Percentiles rank a stretch among this genome's conserved stretches.
These are phyloP conservation scores for Numenius arquata DNA, from an alignment of 2,113 vertebrate genomes.

Conservation along the genomic window DNA sequence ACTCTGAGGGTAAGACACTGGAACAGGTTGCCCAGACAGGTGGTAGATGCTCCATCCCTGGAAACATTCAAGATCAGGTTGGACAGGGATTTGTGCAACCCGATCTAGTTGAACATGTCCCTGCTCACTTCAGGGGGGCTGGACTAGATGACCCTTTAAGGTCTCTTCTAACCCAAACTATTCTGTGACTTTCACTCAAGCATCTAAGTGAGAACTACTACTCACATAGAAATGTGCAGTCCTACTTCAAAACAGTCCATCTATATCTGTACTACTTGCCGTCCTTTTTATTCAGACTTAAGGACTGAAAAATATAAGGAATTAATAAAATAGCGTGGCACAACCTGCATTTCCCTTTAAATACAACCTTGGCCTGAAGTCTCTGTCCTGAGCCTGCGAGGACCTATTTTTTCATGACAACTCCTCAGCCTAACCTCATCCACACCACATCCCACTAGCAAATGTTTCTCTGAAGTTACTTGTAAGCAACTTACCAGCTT, in stretches of 20 bases:
- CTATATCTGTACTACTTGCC: neutral
- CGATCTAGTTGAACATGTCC: neutral
- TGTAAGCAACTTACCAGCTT: neutral
- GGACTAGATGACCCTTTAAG: neutral
- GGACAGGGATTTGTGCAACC: neutral
- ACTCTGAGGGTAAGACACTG: neutral
- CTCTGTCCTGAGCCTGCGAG: neutral
- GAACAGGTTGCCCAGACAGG: neutral
- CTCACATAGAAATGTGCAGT: neutral
- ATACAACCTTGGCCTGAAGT: neutral
- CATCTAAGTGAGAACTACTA: neutral
- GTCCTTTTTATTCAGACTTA: neutral
- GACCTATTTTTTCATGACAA: neutral
- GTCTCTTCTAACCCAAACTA: neutral
- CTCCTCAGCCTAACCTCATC: neutral
- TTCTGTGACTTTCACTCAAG: neutral
- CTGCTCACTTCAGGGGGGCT: neutral
- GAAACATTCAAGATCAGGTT: neutral
- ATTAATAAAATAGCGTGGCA: neutral
- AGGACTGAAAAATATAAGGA: neutral
- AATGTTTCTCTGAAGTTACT: neutral
- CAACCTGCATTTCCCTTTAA: neutral
- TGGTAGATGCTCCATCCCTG: neutral
- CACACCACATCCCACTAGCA: neutral
- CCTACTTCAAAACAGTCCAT: neutral